Percentiles rank a stretch among this genome's conserved stretches.
phyloP scores from a whole-genome alignment of 1,140 invertebrate genomes.

The Anastatus disparis region DNA sequence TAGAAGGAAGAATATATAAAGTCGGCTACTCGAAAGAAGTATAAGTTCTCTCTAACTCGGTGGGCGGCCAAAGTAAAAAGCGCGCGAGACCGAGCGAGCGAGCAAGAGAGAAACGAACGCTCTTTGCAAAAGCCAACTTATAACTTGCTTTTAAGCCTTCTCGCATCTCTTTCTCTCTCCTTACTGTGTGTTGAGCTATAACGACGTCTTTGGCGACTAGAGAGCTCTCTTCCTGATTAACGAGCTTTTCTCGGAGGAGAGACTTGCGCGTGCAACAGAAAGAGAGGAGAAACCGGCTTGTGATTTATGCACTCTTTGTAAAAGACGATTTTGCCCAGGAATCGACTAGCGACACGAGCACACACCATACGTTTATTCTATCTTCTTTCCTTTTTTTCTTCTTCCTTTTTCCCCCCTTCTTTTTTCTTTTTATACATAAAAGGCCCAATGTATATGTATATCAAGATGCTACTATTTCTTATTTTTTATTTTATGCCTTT shows the following conservation, averaged over 20 bases:
- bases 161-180: slow-evolving; percentile 25
- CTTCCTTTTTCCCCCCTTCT: too few relatives aligned
- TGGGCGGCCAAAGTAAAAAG: slow-evolving; percentile 31
- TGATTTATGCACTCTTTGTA: slow-evolving; percentile 42
- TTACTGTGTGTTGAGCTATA: background rate
- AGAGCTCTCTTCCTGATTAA: slow-evolving; percentile 28
- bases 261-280: background rate
- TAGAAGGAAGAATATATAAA: too few relatives aligned
- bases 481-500: too few relatives aligned
- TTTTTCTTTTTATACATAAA: too few relatives aligned
- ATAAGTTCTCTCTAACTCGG: slow-evolving; percentile 25
- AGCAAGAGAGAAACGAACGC: too few relatives aligned
- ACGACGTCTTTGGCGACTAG: background rate
- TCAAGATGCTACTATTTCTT: too few relatives aligned
- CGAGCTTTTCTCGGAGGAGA: slow-evolving; percentile 35
- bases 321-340: slow-evolving; percentile 29
- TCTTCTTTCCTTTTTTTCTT: background rate
- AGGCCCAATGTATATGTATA: too few relatives aligned
- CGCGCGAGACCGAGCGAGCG: slow-evolving; percentile 5
- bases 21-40: too few relatives aligned
- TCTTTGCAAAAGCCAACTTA: too few relatives aligned
- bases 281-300: slow-evolving; percentile 1
- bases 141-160: too few relatives aligned
- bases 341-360: background rate
- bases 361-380: background rate